Evolutionary conservation across 2,113 vertebrate genomes (phyloP).

Genomic region (Sprattus sprattus): DNA sequence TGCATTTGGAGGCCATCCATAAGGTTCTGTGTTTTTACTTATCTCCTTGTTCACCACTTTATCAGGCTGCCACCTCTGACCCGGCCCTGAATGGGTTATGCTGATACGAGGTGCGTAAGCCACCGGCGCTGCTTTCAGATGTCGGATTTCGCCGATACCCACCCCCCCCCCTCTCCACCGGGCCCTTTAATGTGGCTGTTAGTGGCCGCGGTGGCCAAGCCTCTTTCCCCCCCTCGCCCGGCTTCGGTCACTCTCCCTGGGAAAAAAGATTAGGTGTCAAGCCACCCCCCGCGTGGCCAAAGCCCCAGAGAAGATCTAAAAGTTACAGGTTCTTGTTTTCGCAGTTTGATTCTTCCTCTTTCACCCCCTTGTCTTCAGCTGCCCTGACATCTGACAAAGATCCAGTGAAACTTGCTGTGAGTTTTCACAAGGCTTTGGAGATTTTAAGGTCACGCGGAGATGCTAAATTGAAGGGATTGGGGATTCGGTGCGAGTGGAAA

Average conservation of each 20-base stretch:
- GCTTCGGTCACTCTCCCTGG: conserved; percentile 3
- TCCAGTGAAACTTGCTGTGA: conserved; percentile 7
- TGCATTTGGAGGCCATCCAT: conserved; percentile 59
- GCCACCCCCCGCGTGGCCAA: neutral
- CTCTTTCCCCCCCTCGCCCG: neutral
- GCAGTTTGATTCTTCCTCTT: conserved; percentile 19
- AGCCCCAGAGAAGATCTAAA: conserved; percentile 8
- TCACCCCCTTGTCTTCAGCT: neutral
- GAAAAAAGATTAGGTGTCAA: conserved; percentile 3
- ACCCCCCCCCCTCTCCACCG: neutral
- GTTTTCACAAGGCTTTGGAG: conserved; percentile 16
- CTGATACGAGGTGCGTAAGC: neutral
- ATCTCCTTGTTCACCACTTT: conserved; percentile 97
- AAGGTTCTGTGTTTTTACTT: conserved; percentile 79
- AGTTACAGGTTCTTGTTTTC: conserved; percentile 18
- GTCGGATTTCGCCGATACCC: neutral
- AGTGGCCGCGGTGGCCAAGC: neutral
- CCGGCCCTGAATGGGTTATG: conserved; percentile 81
- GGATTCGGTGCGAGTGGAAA: neutral
- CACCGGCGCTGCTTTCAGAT: neutral
- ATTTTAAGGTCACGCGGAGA: conserved; percentile 3
- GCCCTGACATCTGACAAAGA: neutral
- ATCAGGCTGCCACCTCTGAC: conserved; percentile 96
- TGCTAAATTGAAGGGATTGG: neutral
- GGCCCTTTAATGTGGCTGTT: neutral